Evolutionary conservation across 2,888 invertebrate genomes (phyloP), one percentile per base, ranked within the genome.

Genomic region (Eupelmus urozonus): DNA sequence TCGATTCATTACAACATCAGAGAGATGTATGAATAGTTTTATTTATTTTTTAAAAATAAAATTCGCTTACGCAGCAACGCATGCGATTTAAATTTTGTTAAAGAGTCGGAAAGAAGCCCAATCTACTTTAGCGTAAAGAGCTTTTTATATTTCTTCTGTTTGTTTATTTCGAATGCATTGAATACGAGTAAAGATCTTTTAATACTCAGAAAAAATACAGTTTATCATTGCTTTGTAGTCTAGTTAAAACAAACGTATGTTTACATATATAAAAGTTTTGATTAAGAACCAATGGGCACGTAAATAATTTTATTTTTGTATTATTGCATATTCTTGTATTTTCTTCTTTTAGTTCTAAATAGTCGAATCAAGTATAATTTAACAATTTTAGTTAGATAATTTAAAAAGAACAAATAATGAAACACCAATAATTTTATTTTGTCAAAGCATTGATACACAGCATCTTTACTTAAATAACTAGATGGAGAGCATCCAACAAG

Each of bases 81-180:
- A 55, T 25, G 45, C 60, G 59, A 5, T 69, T 16, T n/a, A n/a
- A n/a, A n/a, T 49, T 34, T 29, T 45, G 55, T 34, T n/a, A 23
- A 55, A 76, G 29, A 40, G n/a, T 42, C 45, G 45, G 69, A 76
- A 69, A 76, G 62, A 75, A 75, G 76, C 67, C 60, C 69, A 66
- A 77, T 53, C 59, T 66, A 60, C 59, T 65, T 23, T 55, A 63
- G 63, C 57, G 55, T 63, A 51, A 18, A 60, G 29, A 65, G 29
- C 27, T 55, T 55, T 72, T 72, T 29, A n/a, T n/a, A n/a, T 55
- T 45, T 45, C 16, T 45, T 45, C 2, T 34, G 5, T 34, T 34
- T 34, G 34, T 34, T 34, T 45, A 45, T 45, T 45, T 45, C 16
- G 16, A 34, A 34, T 34, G 3, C 9, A 5, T 34, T 34, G 9